A percentile compares a stretch with the other conserved stretches of the same genome.
Conservation (phyloP, 2,888 invertebrate species). For the Taphrorychus bicolor region DNA sequence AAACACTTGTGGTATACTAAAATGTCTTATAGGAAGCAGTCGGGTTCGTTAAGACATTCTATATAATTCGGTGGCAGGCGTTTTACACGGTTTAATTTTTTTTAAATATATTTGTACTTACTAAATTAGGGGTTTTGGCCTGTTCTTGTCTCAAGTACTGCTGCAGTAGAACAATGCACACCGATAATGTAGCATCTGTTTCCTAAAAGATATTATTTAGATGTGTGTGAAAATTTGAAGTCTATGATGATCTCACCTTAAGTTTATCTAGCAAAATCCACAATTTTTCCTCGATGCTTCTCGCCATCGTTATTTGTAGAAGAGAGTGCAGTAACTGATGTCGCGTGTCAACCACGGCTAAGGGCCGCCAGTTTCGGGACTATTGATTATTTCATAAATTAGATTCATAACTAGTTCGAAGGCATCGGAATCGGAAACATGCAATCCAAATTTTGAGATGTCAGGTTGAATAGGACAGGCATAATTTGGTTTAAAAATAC, state of each 20-base stretch:
- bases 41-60: not conserved
- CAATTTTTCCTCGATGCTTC: slow-evolving; percentile 51
- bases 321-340: slow-evolving; percentile 45
- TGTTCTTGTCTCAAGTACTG: slow-evolving; percentile 50
- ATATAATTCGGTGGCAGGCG: not conserved
- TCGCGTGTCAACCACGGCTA: slow-evolving; percentile 45
- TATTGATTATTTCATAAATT: slow-evolving; percentile 6
- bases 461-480: not conserved
- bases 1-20: not conserved
- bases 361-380: not conserved
- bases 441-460: not conserved
- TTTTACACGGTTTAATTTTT: not conserved
- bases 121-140: slow-evolving; percentile 10
- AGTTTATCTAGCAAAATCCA: slow-evolving; percentile 51
- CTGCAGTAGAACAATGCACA: slow-evolving; percentile 51
- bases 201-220: too few relatives aligned
- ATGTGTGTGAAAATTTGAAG: slow-evolving; percentile 12
- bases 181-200: slow-evolving; percentile 50
- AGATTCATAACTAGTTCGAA: not conserved
- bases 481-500: too few relatives aligned
- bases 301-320: slow-evolving; percentile 13
- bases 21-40: not conserved
- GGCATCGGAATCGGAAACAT: not conserved
- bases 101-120: slow-evolving; percentile 9
- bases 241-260: slow-evolving; percentile 46